Evolutionary conservation across 2,888 invertebrate species (phyloP).

Genomic region (Athalia rosae): DNA sequence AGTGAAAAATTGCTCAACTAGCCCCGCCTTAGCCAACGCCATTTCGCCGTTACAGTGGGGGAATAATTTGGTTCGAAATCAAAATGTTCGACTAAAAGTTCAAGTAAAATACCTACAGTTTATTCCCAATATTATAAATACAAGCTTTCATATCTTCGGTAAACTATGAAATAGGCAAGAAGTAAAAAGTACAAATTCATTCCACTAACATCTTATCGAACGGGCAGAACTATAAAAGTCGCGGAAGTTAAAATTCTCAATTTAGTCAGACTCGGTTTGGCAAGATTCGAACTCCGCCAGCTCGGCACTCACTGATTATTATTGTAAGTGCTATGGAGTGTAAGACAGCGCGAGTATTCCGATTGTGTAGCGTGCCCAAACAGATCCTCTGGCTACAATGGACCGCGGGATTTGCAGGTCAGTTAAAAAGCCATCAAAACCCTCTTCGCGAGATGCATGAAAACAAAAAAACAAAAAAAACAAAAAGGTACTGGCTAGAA

Average conservation of each 20-base stretch:
- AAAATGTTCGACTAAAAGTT: too few relatives aligned
- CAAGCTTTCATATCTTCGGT: neutral
- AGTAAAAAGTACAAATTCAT: too few relatives aligned
- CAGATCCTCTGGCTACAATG: conserved; percentile 53
- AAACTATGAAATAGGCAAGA: too few relatives aligned
- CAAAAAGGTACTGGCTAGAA: too few relatives aligned
- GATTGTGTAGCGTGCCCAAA: neutral
- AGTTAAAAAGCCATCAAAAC: conserved; percentile 8
- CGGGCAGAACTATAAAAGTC: neutral
- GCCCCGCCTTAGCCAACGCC: too few relatives aligned
- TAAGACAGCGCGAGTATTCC: neutral
- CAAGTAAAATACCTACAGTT: neutral
- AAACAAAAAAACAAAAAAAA: too few relatives aligned
- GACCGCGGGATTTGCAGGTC: conserved; percentile 50
- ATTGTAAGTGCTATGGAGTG: neutral
- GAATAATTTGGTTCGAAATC: too few relatives aligned
- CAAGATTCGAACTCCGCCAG: neutral
- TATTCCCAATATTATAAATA: neutral
- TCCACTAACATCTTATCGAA: neutral
- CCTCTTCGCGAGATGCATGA: too few relatives aligned
- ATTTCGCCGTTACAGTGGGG: too few relatives aligned
- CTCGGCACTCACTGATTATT: too few relatives aligned
- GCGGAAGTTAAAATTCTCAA: neutral
- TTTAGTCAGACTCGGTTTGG: neutral
- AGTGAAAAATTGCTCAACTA: too few relatives aligned